A percentile compares a stretch with the other conserved stretches of the same genome.
Evolutionary conservation across 1,140 invertebrate genomes (phyloP).

Genomic region (Leptinotarsa undecemlineata): DNA sequence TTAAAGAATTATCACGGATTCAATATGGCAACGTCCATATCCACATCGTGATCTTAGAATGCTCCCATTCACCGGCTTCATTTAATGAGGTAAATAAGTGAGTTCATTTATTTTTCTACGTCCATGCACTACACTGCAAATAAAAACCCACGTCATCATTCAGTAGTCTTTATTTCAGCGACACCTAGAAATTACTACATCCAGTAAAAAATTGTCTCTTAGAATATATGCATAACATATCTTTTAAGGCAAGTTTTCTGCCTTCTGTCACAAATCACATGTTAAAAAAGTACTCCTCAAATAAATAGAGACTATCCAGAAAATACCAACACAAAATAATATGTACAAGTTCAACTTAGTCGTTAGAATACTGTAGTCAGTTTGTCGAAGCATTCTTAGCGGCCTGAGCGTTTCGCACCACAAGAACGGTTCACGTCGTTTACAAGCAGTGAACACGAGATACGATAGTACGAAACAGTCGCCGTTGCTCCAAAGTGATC

Average conservation of each 20-base stretch:
- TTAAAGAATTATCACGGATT: no score
- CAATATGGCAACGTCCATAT: no score
- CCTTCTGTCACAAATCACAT: slow-evolving; percentile 30
- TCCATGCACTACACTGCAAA: no score
- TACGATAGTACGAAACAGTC: slow-evolving; percentile 38
- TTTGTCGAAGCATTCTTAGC: slow-evolving; percentile 15
- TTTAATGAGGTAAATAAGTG: no score
- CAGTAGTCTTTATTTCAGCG: slow-evolving; percentile 27
- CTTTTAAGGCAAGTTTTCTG: slow-evolving; percentile 27
- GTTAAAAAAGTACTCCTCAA: slow-evolving; percentile 21
- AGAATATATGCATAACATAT: slow-evolving; percentile 23
- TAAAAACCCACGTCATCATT: no score
- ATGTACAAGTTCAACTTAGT: slow-evolving; percentile 30
- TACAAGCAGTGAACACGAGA: background rate
- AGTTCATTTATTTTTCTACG: no score
- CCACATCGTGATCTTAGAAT: no score
- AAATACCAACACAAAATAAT: slow-evolving; percentile 29
- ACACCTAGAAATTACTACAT: slow-evolving; percentile 36
- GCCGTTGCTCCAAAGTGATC: slow-evolving; percentile 20
- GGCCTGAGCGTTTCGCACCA: slow-evolving; percentile 27
- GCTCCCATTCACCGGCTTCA: no score
- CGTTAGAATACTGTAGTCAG: slow-evolving; percentile 18
- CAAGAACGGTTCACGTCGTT: background rate
- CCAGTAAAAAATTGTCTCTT: slow-evolving; percentile 37
- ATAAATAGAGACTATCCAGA: slow-evolving; percentile 18